Base-by-base conservation (phyloP, 2,888 invertebrate species). In the Alsophila aescularia region DNA sequence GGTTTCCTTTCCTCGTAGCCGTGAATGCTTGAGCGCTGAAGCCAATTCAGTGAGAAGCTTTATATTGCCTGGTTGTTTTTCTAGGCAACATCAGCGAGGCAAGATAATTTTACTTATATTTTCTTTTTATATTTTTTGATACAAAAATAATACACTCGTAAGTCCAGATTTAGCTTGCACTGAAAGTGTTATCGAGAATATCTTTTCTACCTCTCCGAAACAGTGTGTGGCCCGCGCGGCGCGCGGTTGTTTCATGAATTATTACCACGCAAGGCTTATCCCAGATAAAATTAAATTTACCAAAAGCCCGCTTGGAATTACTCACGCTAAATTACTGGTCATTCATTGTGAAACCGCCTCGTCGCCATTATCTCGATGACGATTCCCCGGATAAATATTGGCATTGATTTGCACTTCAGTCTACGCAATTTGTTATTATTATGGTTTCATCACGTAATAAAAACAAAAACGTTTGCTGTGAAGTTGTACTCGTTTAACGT, bases 201-300 rank as follows among this genome's bases (percentile, higher is more conserved):
- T 62, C 61, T 60, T 49, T 52, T 51, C 42, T 34, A 42, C 52
- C 52, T 52, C 39, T 58, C 52, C 37, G 52, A 41, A 50, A 50
- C 45, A 53, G 50, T 42, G 44, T 39, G 43, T 49, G 51, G 13
- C 9, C 12, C 21, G 50, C 62, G 70, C 65, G 62, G 64, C 39
- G 66, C 60, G 56, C 62, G 68, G 70, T 66, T 71, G 73, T 80
- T 75, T 67, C 74, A 82, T 85, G 80, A 85, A 81, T 82, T 81
- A 83, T 83, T 79, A 70, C 73, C 69, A 64, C 55, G 65, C 60
- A 70, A 66, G 77, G 79, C 74, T 81, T 79, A 78, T 74, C 73
- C 78, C 68, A 71, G 78, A 81, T 85, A 81, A 84, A 85, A 86
- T 87, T 83, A 79, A 85, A 85, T 83, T 83, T 71, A 71, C 72